Base-by-base conservation (phyloP, 2,888 invertebrate genomes). In the Pharmacophagus antenor region DNA sequence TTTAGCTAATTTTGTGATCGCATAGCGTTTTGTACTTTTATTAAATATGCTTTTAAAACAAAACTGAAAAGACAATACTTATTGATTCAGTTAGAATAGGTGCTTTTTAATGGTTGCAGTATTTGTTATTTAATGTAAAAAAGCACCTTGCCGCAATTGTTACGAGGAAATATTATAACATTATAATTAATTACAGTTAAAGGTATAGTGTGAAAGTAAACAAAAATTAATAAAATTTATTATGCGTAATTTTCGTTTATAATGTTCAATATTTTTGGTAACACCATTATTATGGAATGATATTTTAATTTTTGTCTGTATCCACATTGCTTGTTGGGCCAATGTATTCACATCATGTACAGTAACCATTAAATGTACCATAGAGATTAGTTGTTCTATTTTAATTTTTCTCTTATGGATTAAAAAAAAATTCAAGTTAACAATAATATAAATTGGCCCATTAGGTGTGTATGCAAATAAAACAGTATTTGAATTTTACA, bases 1-100 rank as follows among this genome's bases (percentile, higher is more conserved):
- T 80, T 77, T 81, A 79, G 84, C 77, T 87, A 84, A 77, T 82
- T 65, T 84, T 84, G 87, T 86, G 87, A 87, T 88, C 84, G 87
- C 88, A 79, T 85, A 86, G 86, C 86, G 88, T 85, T 85, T 85
- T 84, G 79, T 85, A 85, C 83, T 79, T 76, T 79, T 77, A 70
- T 75, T 79, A 79, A 73, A 70, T 70, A 65, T 69, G 63, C 76
- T 70, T 80, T 70, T 75, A 74, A 69, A 64, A 67, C 70, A 70
- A 67, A 69, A 68, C 71, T 68, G 67, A 66, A 70, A 69, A 69
- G 66, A 68, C 60, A 63, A 58, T 56, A 60, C 63, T 62, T 61
- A 25, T 53, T 27, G 20, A 47, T 60, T 63, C 57, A 51, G 63
- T 56, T 61, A 12, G 37, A 27, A 52, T 63, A 58, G 69, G 69